Evolutionary conservation across 1,140 invertebrate species (phyloP).

Genomic region (Euwallacea fornicatus): DNA sequence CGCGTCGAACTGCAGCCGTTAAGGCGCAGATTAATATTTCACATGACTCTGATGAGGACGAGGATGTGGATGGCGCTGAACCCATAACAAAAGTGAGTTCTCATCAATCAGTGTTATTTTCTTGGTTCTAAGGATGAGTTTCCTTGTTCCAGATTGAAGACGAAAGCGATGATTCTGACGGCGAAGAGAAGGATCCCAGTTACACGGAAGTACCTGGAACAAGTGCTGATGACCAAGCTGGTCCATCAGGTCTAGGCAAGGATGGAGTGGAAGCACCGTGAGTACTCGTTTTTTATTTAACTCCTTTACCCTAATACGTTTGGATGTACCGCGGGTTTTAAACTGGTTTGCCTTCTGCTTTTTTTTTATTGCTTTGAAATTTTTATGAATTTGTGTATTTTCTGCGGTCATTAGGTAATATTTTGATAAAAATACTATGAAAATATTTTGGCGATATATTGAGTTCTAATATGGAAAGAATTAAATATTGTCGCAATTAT

Average conservation of each 20-base stretch:
- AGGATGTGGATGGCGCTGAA: slow-evolving; percentile 36
- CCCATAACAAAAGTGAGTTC: slow-evolving; percentile 39
- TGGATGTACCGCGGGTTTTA: slow-evolving; percentile 34
- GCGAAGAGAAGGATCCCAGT: slow-evolving; percentile 49
- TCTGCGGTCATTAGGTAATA: neutral
- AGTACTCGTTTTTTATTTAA: slow-evolving; percentile 53
- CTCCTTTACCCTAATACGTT: slow-evolving; percentile 21
- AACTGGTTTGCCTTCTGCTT: slow-evolving; percentile 19
- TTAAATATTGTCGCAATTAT: no score
- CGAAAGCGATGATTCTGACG: slow-evolving; percentile 44
- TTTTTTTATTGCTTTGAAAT: neutral
- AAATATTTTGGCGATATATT: no score
- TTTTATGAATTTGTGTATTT: neutral
- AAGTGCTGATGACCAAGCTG: slow-evolving; percentile 57
- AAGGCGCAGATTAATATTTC: slow-evolving; percentile 42
- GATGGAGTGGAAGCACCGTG: slow-evolving; percentile 60
- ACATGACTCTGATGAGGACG: slow-evolving; percentile 40
- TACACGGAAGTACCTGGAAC: slow-evolving; percentile 57
- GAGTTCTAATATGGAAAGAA: no score
- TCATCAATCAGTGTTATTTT: neutral
- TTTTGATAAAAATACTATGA: neutral
- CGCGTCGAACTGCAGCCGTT: slow-evolving; percentile 43
- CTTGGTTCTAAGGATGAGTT: neutral
- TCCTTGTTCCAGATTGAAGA: slow-evolving; percentile 45
- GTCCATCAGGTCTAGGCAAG: slow-evolving; percentile 60